Conservation (phyloP, 2,888 invertebrate genomes). For the Orthosia cruda region DNA sequence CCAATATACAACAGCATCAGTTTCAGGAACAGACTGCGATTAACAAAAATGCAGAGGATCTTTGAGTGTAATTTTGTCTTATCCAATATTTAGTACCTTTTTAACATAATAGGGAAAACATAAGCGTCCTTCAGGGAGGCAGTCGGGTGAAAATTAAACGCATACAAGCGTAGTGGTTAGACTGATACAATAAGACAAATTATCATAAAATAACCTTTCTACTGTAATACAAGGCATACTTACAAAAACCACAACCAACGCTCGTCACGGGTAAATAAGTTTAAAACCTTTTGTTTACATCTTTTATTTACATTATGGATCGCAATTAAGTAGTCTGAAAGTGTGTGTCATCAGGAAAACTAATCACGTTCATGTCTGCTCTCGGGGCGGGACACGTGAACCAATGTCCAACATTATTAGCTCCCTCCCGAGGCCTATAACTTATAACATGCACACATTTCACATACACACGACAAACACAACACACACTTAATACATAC, state of each 20-base stretch:
- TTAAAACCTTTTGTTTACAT: too few relatives aligned
- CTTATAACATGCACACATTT: constrained; percentile 9
- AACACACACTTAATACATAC: not conserved
- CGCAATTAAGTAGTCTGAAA: not conserved
- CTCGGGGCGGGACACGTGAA: constrained; percentile 62
- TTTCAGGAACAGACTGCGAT: not conserved
- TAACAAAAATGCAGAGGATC: not conserved
- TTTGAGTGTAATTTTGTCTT: not conserved
- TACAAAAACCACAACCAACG: too few relatives aligned
- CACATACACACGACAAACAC: constrained; percentile 5
- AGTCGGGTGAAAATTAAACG: too few relatives aligned
- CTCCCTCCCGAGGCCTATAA: constrained; percentile 51
- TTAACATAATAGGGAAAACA: not conserved
- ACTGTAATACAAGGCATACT: not conserved
- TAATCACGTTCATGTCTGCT: constrained; percentile 69
- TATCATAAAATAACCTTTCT: not conserved
- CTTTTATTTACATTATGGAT: not conserved
- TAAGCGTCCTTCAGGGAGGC: not conserved
- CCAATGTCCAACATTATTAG: constrained; percentile 76
- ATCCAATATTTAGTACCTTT: not conserved
- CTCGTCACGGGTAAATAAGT: not conserved
- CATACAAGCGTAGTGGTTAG: too few relatives aligned
- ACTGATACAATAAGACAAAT: not conserved
- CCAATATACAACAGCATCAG: not conserved
- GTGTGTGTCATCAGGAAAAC: constrained; percentile 44